phyloP scores from a whole-genome alignment of 2,113 vertebrate genomes.

The Myiopsitta monachus region DNA sequence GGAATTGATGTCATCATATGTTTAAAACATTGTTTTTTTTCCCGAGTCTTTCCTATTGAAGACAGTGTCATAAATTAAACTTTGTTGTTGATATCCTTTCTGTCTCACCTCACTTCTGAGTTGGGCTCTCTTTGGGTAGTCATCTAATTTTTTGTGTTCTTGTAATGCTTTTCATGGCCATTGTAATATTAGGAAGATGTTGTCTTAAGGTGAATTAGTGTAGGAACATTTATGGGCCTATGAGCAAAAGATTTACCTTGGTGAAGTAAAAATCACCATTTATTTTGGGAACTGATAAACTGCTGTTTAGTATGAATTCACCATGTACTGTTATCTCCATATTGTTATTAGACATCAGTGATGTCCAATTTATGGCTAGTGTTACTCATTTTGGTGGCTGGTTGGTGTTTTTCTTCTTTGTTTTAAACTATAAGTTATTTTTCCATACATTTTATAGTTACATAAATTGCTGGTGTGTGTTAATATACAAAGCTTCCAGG shows the following conservation, averaged over 20 bases:
- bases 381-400: neutral
- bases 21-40: neutral
- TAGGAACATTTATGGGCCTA: neutral
- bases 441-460: neutral
- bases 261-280: neutral
- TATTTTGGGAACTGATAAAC: neutral
- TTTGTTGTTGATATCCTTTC: neutral
- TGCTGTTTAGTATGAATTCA: neutral
- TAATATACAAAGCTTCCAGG: neutral
- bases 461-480: neutral
- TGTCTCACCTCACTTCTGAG: neutral
- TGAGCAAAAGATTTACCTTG: neutral
- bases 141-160: neutral
- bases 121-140: neutral
- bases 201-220: neutral
- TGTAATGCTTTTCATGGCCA: neutral
- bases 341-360: neutral
- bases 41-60: neutral
- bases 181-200: neutral
- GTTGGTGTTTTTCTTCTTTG: no score
- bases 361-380: neutral
- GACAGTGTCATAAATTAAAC: neutral
- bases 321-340: neutral
- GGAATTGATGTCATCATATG: neutral
- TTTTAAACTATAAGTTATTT: neutral